Evolutionary conservation across 2,797 vertebrate genomes (phyloP).

Genomic region (Heteromormyrus szaboi): DNA sequence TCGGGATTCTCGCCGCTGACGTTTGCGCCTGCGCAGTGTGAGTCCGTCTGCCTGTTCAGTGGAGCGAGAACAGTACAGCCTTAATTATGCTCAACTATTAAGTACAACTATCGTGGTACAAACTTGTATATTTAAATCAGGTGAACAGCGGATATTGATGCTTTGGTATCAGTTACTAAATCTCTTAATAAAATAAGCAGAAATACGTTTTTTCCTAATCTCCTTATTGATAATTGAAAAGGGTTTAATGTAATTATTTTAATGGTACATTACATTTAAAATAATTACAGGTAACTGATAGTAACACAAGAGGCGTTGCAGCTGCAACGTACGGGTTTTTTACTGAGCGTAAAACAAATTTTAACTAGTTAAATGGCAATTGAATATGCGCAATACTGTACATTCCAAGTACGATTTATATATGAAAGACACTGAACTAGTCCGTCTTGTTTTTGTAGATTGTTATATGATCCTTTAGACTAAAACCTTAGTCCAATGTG

Average conservation of each 20-base stretch:
- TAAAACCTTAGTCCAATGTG: not conserved
- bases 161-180: not conserved
- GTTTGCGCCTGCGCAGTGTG: not conserved
- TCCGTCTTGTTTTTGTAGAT: not conserved
- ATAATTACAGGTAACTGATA: not conserved
- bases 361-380: not conserved
- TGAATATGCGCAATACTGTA: not conserved
- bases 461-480: not conserved
- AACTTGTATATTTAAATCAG: not conserved
- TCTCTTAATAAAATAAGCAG: not conserved
- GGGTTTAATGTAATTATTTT: not conserved
- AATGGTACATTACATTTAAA: not conserved
- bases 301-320: not conserved
- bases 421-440: not conserved
- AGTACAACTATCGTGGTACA: not conserved
- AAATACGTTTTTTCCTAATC: not conserved
- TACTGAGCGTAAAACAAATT: not conserved
- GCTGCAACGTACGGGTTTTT: not conserved
- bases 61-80: not conserved
- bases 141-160: not conserved
- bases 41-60: not conserved
- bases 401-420: not conserved
- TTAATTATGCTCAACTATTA: not conserved
- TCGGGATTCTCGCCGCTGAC: not conserved
- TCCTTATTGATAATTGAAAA: not conserved